A percentile compares a stretch with the other conserved stretches of the same genome.
Conservation (phyloP, 2,888 invertebrate genomes). For the Stenchaetothrips biformis region DNA sequence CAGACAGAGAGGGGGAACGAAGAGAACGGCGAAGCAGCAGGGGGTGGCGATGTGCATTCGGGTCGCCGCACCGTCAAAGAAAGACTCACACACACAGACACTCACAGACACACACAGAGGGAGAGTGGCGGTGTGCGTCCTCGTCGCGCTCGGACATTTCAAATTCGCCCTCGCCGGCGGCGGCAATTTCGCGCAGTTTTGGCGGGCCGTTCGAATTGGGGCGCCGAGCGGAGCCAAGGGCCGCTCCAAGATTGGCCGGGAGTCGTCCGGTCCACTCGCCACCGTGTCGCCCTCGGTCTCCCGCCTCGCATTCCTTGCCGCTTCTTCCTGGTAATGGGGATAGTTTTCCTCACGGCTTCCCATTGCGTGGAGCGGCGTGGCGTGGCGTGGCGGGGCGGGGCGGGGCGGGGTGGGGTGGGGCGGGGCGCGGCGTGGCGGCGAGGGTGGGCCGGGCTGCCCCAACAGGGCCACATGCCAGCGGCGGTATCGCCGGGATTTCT, state of each 20-base stretch:
- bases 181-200: background rate
- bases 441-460: background rate
- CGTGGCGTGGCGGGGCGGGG: background rate
- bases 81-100: background rate
- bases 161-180: background rate
- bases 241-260: too few species aligned
- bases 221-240: too few species aligned
- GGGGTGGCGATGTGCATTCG: background rate
- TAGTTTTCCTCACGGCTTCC: background rate
- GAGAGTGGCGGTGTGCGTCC: background rate
- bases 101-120: background rate
- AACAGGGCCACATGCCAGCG: background rate
- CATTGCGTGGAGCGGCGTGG: background rate
- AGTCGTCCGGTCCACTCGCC: too few species aligned
- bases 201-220: too few species aligned
- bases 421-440: background rate
- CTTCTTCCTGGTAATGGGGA: slow-evolving; percentile 11
- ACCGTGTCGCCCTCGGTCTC: too few species aligned
- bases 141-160: too few species aligned
- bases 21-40: background rate
- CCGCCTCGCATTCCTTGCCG: background rate
- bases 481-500: slow-evolving; percentile 20
- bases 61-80: background rate
- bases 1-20: background rate
- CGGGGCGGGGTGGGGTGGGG: background rate